Base-by-base conservation (phyloP, 23 tunicate species). In the Diplosoma virens region DNA sequence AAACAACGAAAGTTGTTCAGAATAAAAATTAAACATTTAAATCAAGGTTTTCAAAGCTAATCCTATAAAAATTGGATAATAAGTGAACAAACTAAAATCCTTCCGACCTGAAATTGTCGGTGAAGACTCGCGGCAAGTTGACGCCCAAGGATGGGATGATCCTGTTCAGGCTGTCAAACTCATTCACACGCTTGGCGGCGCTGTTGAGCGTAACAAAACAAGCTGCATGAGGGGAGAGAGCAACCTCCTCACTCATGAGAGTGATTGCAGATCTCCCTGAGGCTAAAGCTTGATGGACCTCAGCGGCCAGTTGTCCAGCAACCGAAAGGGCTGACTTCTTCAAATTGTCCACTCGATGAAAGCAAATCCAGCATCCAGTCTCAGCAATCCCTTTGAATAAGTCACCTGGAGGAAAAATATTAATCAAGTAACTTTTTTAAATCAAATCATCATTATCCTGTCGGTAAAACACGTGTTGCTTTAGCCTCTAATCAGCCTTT, bases 381-480 rank as follows among this genome's bases (percentile, higher is more conserved):
- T 92, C 97, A 17, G 92, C 80, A n/a, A 92, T 32, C 24, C 97
- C 97, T 47, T 85, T 92, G 87, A 92, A 92, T 0, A 92, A 54
- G 37, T 92, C 92, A 47, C 97, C 97, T 92, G 77, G 22, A 63
- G 29, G 9, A 25, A 56, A 18, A 14, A 41, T 7, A 41, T 41
- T 41, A 41, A 41, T 7, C 50, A n/a, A n/a, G n/a, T n/a, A n/a
- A n/a, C n/a, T n/a, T n/a, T n/a, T n/a, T n/a, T n/a, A n/a, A n/a
- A n/a, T n/a, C n/a, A n/a, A n/a, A n/a, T n/a, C n/a, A n/a, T n/a
- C n/a, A n/a, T n/a, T n/a, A n/a, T n/a, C n/a, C n/a, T n/a, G n/a
- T n/a, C n/a, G n/a, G n/a, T n/a, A n/a, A n/a, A n/a, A n/a, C 50
- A 41, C 50, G 50, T 7, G 14, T 7, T 7, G 50, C 50, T 41